Evolutionary conservation across 2,797 vertebrate species (phyloP).

Genomic region (Amblyraja radiata): DNA sequence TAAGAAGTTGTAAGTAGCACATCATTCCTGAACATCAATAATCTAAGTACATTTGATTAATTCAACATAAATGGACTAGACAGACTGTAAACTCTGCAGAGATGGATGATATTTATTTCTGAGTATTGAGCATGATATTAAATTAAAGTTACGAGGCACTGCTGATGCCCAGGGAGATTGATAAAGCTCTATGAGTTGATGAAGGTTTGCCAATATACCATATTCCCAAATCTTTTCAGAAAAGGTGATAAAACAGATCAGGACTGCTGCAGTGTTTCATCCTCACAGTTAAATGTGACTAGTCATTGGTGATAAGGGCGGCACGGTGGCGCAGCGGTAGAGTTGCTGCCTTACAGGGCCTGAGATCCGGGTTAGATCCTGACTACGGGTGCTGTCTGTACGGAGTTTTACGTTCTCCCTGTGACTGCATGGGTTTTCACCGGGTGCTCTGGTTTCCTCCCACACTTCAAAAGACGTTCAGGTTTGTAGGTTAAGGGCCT

Average conservation of each 20-base stretch:
- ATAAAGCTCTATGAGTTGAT: neutral
- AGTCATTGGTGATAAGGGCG: neutral
- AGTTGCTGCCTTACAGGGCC: no score
- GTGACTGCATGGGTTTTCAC: no score
- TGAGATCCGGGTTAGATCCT: no score
- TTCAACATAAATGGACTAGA: neutral
- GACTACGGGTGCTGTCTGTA: no score
- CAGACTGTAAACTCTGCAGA: neutral
- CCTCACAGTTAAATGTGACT: neutral
- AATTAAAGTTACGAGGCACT: neutral
- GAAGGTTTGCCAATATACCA: neutral
- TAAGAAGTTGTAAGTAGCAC: neutral
- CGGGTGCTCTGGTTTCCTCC: no score
- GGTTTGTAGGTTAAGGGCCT: no score
- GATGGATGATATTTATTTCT: neutral
- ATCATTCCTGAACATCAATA: neutral
- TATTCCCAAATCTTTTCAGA: neutral
- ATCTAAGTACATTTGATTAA: conserved; percentile 13
- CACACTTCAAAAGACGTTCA: no score
- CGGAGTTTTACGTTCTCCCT: no score
- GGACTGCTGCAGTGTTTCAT: neutral
- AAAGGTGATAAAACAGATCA: neutral
- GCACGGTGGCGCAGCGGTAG: no score
- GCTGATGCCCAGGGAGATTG: neutral
- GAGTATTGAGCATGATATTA: neutral